Evolutionary conservation across 2,797 vertebrate species (phyloP), one percentile per base, ranked within the genome.

Genomic region (Chelmon rostratus): DNA sequence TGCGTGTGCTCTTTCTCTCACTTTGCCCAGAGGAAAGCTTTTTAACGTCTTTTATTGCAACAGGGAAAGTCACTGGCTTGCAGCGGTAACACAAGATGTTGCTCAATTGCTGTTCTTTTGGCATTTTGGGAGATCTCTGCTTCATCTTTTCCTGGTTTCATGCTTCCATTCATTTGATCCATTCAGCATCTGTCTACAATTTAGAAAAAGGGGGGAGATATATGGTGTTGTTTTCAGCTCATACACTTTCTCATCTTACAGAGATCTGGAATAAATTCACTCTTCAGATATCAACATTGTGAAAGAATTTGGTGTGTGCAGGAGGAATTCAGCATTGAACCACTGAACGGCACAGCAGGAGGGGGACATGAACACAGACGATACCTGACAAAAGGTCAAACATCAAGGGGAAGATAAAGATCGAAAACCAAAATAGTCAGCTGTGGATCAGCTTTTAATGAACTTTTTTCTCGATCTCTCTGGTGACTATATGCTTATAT

Each of bases 191-290:
- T 69, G 72, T 33, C 28, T 18, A 18, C 33, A 18, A 33, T 68
- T 76, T 10, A 12, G 49, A 33, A 28, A 67, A 35, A 7, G 8
- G 4, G 37, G 49, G 8, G 6, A 35, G 15, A 42, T 57, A 61
- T 49, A 56, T 23, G 33, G 56, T 61, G 21, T 59, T 53, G 46
- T 73, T 86, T 59, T 28, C 40, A 38, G 54, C 21, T 49, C 46
- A 46, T 21, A 63, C 54, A 47, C 63, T 25, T 76, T 73, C 65
- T 79, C 47, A 23, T 75, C 44, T 75, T 69, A 63, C 58, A 8
- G 50, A 49, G 15, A 53, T 80, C 73, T 77, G 73, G 61, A 69
- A 73, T 28, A 68, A 47, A 80, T 58, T 73, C 37, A 35, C 58
- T 53, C 1, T 44, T 19, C 40, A 46, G 15, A 46, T 69, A 50